A percentile compares a stretch with the other conserved stretches of the same genome.
Evolutionary conservation across 2,113 vertebrate genomes (phyloP).

Genomic region (Alaudala cheleensis): DNA sequence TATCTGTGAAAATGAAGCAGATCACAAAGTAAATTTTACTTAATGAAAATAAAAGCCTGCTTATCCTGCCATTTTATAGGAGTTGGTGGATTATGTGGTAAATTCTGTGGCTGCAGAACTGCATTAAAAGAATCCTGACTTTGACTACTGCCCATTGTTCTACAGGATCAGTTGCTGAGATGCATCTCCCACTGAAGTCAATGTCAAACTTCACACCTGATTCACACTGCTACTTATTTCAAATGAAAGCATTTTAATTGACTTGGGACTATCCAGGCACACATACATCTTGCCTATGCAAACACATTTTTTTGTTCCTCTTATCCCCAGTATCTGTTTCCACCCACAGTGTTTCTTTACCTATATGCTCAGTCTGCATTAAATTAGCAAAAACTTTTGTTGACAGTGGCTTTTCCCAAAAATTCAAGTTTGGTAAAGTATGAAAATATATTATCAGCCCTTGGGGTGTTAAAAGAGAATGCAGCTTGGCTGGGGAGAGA

Average conservation of each 20-base stretch:
- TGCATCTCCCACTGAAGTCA: neutral
- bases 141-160: neutral
- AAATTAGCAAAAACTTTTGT: neutral
- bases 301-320: neutral
- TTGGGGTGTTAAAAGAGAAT: neutral
- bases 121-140: neutral
- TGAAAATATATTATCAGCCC: neutral
- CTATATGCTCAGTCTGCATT: neutral
- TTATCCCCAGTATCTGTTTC: neutral
- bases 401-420: neutral
- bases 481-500: neutral
- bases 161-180: neutral
- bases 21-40: neutral
- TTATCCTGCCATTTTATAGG: neutral
- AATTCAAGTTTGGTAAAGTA: neutral
- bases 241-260: conserved; percentile 13
- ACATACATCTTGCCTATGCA: neutral
- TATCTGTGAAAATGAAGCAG: neutral
- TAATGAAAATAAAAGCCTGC: neutral
- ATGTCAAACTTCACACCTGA: neutral
- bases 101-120: neutral
- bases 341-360: neutral
- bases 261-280: neutral
- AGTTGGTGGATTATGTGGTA: neutral
- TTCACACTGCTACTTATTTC: conserved; percentile 13